phyloP scores from a whole-genome alignment of 1,140 invertebrate species.

The Drosophila truncata region DNA sequence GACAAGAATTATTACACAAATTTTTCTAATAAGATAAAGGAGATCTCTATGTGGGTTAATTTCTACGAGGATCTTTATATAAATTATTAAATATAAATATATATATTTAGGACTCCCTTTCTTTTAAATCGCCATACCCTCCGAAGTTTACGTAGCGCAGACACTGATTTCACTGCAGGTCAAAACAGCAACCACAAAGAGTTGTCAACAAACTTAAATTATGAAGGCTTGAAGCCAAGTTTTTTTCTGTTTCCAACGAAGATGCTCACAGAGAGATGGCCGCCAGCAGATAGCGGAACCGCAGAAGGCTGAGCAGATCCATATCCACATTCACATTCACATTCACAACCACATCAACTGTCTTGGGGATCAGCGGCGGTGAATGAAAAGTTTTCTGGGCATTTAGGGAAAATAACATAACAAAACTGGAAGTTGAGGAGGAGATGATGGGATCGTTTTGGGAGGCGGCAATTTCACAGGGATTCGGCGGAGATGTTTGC shows the following conservation, averaged over 20 bases:
- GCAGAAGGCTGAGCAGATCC: constrained; percentile 45
- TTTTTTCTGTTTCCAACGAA: constrained; percentile 63
- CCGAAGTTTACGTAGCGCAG: constrained; percentile 12
- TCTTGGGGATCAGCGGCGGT: constrained; percentile 20
- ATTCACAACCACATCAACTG: constrained; percentile 1
- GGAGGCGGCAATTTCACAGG: constrained; percentile 58
- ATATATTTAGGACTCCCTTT: no score
- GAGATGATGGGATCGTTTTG: constrained; percentile 48
- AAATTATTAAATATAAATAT: neutral
- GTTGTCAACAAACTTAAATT: constrained; percentile 79
- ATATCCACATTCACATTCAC: constrained; percentile 25
- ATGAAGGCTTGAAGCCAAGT: constrained; percentile 71
- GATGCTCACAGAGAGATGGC: constrained; percentile 67
- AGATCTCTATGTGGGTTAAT: neutral
- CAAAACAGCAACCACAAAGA: constrained; percentile 51
- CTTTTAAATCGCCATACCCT: constrained; percentile 1
- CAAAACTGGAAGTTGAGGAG: constrained; percentile 4
- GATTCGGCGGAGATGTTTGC: constrained; percentile 9
- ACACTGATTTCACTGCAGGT: constrained; percentile 43
- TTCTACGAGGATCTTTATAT: neutral
- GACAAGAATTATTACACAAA: constrained; percentile 15
- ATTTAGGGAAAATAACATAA: constrained; percentile 59
- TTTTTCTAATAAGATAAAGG: constrained; percentile 2
- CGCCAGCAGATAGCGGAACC: constrained; percentile 54
- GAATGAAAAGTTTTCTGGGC: constrained; percentile 70